phyloP scores from a whole-genome alignment of 2,113 vertebrate genomes.

The Campylomormyrus tamandua region DNA sequence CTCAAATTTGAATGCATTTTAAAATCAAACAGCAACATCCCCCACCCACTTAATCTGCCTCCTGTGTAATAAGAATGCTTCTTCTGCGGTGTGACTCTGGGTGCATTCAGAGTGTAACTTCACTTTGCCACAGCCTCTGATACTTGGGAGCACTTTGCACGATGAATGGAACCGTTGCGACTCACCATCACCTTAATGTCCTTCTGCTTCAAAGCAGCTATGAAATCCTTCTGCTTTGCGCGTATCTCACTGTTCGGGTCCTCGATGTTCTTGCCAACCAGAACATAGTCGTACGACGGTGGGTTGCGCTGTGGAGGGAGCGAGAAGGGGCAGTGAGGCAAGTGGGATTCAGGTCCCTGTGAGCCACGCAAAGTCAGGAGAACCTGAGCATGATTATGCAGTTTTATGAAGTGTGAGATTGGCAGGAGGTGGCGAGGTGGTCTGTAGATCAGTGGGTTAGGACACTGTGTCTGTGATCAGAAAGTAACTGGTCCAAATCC shows the following conservation, averaged over 20 bases:
- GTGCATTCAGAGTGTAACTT: background rate
- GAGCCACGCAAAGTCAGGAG: background rate
- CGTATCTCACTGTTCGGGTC: conserved; percentile 24
- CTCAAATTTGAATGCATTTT: background rate
- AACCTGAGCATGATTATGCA: background rate
- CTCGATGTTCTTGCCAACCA: conserved; percentile 57
- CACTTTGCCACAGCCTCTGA: background rate
- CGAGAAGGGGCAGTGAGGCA: background rate
- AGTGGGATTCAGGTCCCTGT: background rate
- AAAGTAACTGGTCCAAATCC: background rate
- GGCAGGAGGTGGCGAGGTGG: too few relatives aligned
- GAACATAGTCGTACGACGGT: conserved; percentile 67
- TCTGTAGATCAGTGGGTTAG: background rate
- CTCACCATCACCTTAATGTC: conserved; percentile 68
- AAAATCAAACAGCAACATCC: background rate
- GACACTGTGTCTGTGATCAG: background rate
- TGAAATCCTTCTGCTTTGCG: conserved; percentile 57
- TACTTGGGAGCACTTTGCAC: background rate
- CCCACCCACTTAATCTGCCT: background rate
- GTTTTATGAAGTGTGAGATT: background rate
- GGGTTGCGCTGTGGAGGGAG: background rate
- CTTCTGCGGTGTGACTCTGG: too few relatives aligned
- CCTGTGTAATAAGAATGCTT: background rate
- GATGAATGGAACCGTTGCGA: background rate
- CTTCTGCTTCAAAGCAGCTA: conserved; percentile 58